Percentiles rank a stretch among this genome's conserved stretches.
phyloP scores from a whole-genome alignment of 2,113 vertebrate species.

The Alces alces region DNA sequence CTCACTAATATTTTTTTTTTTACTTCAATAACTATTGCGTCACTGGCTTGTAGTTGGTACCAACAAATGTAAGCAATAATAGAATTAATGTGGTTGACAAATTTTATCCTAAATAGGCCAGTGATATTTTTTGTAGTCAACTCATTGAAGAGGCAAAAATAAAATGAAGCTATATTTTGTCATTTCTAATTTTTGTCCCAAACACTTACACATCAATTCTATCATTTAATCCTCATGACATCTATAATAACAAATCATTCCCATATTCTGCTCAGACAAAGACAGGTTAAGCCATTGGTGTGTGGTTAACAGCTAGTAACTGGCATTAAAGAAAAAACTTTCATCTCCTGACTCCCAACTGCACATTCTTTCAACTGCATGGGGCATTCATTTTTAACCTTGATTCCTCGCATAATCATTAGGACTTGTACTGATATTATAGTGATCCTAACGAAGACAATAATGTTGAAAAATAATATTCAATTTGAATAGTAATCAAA shows the following conservation, averaged over 20 bases:
- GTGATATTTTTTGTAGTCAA: background rate
- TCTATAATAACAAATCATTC: background rate
- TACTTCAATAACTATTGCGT: background rate
- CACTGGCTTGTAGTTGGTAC: background rate
- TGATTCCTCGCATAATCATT: background rate
- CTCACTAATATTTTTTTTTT: background rate
- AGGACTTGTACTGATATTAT: background rate
- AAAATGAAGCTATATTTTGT: background rate
- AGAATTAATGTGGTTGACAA: background rate
- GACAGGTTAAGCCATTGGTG: background rate
- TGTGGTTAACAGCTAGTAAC: background rate
- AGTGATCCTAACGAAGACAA: background rate
- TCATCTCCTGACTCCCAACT: background rate
- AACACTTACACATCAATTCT: background rate
- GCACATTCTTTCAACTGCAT: background rate
- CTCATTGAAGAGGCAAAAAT: background rate
- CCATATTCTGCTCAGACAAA: background rate
- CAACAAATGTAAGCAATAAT: background rate
- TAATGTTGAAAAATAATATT: background rate
- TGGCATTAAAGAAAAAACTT: background rate
- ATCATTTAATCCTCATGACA: background rate
- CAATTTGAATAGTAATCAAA: background rate
- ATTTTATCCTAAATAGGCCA: background rate
- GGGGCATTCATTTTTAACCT: background rate
- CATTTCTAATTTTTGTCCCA: background rate